Evolutionary conservation across 1,140 invertebrate species (phyloP).

Genomic region (Conopomorpha cramerella): DNA sequence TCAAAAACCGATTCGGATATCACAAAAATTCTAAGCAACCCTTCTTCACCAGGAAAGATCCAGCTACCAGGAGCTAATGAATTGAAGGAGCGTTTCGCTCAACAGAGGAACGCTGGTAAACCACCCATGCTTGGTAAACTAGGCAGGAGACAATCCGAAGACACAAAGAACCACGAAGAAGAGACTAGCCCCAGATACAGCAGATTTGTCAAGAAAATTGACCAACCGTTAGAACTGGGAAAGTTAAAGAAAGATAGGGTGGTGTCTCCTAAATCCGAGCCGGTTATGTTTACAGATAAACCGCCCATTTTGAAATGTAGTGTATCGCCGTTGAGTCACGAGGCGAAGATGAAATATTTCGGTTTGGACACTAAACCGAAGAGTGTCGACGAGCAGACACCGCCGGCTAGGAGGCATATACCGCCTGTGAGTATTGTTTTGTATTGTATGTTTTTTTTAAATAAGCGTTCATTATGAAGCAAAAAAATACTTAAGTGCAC

Average conservation of each 20-base stretch:
- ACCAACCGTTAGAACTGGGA: slow-evolving; percentile 39
- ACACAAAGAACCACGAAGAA: slow-evolving; percentile 28
- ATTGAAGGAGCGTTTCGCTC: slow-evolving; percentile 32
- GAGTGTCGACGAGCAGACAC: slow-evolving; percentile 35
- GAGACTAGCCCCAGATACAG: slow-evolving; percentile 14
- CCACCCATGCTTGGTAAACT: slow-evolving; percentile 35
- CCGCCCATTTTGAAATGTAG: slow-evolving; percentile 26
- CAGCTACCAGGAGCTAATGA: slow-evolving; percentile 34
- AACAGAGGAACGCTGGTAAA: slow-evolving; percentile 37
- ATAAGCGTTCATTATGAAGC: too few species aligned
- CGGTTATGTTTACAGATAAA: too few species aligned
- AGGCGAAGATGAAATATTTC: slow-evolving; percentile 47
- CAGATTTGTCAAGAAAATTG: slow-evolving; percentile 30
- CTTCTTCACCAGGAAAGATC: not conserved
- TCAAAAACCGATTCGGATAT: slow-evolving; percentile 52
- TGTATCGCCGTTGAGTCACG: slow-evolving; percentile 40
- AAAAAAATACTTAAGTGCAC: too few species aligned
- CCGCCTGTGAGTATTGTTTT: slow-evolving; percentile 30
- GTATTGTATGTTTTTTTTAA: not conserved
- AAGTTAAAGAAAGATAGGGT: slow-evolving; percentile 27
- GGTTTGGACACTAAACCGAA: slow-evolving; percentile 43
- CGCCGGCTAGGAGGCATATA: slow-evolving; percentile 49
- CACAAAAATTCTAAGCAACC: slow-evolving; percentile 20
- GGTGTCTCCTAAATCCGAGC: too few species aligned
- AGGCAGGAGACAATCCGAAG: slow-evolving; percentile 31